phyloP scores from a whole-genome alignment of 53 echinoderm and acorn worm genomes.

The Paelopatides confundens region DNA sequence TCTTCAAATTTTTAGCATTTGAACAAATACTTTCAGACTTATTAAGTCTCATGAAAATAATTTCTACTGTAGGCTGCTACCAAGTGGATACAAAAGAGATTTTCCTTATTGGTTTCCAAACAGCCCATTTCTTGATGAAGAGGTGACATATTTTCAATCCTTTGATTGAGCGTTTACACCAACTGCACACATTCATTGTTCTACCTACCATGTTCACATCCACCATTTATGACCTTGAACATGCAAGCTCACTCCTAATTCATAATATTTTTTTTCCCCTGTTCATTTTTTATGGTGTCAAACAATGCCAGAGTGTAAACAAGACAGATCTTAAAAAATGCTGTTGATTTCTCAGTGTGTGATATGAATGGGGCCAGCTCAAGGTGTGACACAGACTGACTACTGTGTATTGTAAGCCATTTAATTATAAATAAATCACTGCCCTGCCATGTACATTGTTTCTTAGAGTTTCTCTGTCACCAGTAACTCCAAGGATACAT shows the following conservation, averaged over 20 bases:
- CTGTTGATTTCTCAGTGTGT: conserved; percentile 40
- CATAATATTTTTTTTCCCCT: conserved; percentile 3
- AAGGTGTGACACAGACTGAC: not conserved
- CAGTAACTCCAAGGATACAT: too few relatives aligned
- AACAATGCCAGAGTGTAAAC: conserved; percentile 42
- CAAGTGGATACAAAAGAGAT: not conserved
- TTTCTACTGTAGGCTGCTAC: not conserved
- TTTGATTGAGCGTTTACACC: not conserved
- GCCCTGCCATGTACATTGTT: not conserved
- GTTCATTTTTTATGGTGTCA: conserved; percentile 44
- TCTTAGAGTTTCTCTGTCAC: not conserved
- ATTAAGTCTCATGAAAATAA: not conserved
- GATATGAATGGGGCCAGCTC: conserved; percentile 17
- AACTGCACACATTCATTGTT: not conserved
- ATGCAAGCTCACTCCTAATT: conserved; percentile 18
- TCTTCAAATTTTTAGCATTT: too few relatives aligned
- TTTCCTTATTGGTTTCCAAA: not conserved
- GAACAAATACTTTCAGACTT: too few relatives aligned
- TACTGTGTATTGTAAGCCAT: conserved; percentile 18
- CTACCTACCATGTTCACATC: not conserved
- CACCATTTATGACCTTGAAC: conserved; percentile 33
- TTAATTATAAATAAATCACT: conserved; percentile 37
- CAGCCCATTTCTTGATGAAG: not conserved
- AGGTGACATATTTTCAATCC: not conserved
- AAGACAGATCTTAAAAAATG: conserved; percentile 35